Base-by-base conservation (phyloP, 2,113 vertebrate genomes). In the Mustela nigripes region DNA sequence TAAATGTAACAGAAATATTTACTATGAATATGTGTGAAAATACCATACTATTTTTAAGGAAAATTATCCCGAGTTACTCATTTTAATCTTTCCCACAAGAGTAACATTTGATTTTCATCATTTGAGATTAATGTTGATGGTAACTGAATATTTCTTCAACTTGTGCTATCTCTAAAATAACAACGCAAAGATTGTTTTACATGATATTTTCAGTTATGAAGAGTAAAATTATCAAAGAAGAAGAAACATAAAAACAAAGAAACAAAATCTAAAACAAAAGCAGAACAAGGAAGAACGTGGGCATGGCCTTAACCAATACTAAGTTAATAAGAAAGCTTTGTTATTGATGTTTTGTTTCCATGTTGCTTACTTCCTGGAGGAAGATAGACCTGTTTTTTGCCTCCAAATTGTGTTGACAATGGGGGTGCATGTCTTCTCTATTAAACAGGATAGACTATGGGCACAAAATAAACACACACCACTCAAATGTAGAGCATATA, bases 1-100 rank as follows among this genome's bases (percentile, higher is more conserved):
- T 14, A 89, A 90, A 76, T 63, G 33, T n/a, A 53, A 84, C 76
- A 24, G 14, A 69, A 96, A 87, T 96, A 65, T 50, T 82, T n/a
- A 88, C 58, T 89, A 45, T 1, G 1, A 82, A 92, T 56, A 71
- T 26, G 89, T 22, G 1, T 48, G 14, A 48, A 79, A 92, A 86
- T 48, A 63, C n/a, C n/a, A 48, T 42, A 71, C 1, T 63, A 31
- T 74, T 87, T 93, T 93, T 31, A 85, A 86, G 31, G 21, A 82
- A 80, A 80, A 67, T 84, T 31, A 63, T 63, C 26, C 65, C 42
- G 19, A 80, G 62, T 73, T 78, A 1, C 3, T 48, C 18, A 73
- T 65, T 82, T 63, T 60, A 81, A 89, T 80, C 6, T 86, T 95
- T 85, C 31, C 7, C n/a, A 92, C 19, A 76, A 26, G 8, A 58